Evolutionary conservation across 2,888 invertebrate species (phyloP), one percentile per base, ranked within the genome.

Genomic region (Drosophila testacea): DNA sequence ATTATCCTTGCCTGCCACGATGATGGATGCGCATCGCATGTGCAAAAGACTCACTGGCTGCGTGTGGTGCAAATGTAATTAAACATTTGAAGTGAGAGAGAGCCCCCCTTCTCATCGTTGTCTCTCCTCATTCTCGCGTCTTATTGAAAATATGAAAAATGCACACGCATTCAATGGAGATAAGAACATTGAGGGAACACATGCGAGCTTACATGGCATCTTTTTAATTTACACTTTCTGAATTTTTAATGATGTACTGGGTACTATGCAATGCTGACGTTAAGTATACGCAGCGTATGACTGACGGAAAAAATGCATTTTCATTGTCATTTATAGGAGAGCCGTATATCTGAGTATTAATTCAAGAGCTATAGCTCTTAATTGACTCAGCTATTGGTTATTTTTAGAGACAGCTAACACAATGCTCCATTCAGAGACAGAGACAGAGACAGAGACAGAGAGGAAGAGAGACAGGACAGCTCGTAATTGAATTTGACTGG

Each of bases 11-110:
- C 52, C 36, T 41, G 32, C 16, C 28, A 46, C 57, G 57, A 66
- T 84, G 85, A 85, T 88, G 85, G 72, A 83, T 83, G 77, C 70
- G 64, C 71, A 73, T 79, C 72, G 67, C 68, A 69, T 74, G 72
- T 67, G 70, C 60, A 69, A 60, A 57, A 52, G 56, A 62, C 47
- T 50, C 44, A 34, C 52, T 48, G 56, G 34, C 56, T 73, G 60
- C 72, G 83, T 83, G 79, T 59, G 73, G 46, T 57, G 74, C 68
- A 83, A 85, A 88, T 85, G 86, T 85, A 86, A 85, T 85, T 85
- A 85, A 83, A 81, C 79, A 75, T 74, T 76, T 57, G 62, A 70
- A 39, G 67, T 41, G 62, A 27, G 27, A 7, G 22, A 22, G 22
- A 22, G 22, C 2, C 28, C 44, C 13, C 4, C 9, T 9, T 27